phyloP scores from a whole-genome alignment of 1,140 invertebrate species.

The Drosophila subpulchrella region DNA sequence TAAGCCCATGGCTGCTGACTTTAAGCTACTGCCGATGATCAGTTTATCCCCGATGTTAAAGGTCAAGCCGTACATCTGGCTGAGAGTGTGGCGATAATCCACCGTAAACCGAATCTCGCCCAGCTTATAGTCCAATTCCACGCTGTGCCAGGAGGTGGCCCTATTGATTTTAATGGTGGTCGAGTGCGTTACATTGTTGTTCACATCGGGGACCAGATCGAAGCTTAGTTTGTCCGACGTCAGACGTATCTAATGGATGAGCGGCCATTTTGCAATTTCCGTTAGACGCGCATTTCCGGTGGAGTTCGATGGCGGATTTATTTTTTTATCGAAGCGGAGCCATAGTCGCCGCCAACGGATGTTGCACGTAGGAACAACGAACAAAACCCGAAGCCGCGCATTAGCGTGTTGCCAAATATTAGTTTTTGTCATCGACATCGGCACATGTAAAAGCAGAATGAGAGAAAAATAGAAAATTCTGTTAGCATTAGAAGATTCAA shows the following conservation, averaged over 20 bases:
- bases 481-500: conserved; percentile 62
- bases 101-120: conserved; percentile 90
- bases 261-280: conserved; percentile 77
- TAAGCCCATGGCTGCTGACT: conserved; percentile 89
- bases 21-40: conserved; percentile 91
- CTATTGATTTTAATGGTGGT: conserved; percentile 92
- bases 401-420: conserved; percentile 76
- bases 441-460: conserved; percentile 42
- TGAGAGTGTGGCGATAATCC: conserved; percentile 90
- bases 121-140: conserved; percentile 91
- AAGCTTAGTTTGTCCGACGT: conserved; percentile 93
- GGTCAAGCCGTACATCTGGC: conserved; percentile 87
- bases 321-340: conserved; percentile 20
- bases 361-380: conserved; percentile 59
- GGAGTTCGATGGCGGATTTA: conserved; percentile 28
- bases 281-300: conserved; percentile 77
- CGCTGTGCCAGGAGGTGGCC: conserved; percentile 90
- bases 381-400: conserved; percentile 41
- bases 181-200: conserved; percentile 90
- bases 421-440: conserved; percentile 65
- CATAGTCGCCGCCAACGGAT: conserved; percentile 60
- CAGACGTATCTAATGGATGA: conserved; percentile 87
- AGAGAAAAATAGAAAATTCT: conserved; percentile 58
- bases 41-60: conserved; percentile 87
- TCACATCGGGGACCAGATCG: conserved; percentile 89